These are phyloP conservation scores for Perccottus glenii DNA, from an alignment of 2,113 vertebrate genomes.

Conservation along the genomic window DNA sequence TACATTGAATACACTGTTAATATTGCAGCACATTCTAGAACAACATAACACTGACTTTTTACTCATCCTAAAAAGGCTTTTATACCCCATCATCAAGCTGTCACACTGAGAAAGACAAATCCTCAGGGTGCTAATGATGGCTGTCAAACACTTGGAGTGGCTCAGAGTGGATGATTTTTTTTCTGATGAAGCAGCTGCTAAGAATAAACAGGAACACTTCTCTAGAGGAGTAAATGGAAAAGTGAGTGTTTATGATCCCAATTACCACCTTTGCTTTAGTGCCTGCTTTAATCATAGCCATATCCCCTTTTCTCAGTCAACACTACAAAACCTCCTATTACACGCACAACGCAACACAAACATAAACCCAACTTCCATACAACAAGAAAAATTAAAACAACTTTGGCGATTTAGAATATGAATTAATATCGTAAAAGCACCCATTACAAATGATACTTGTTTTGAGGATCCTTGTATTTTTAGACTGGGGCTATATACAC, in stretches of 20 bases:
- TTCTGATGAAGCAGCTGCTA: conserved; percentile 49
- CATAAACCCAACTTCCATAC: conserved; percentile 13
- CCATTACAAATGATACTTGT: neutral
- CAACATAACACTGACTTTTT: no score
- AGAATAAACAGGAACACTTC: conserved; percentile 66
- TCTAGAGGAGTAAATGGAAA: conserved; percentile 72
- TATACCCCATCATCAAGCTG: no score
- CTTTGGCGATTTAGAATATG: conserved; percentile 1
- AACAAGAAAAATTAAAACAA: conserved; percentile 14
- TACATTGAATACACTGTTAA: no score
- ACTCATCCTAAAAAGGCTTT: no score
- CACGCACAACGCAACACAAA: conserved; percentile 36
- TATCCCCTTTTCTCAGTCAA: conserved; percentile 52
- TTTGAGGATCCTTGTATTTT: conserved; percentile 23
- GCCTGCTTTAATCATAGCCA: conserved; percentile 74
- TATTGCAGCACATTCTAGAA: no score
- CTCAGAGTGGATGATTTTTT: conserved; percentile 27
- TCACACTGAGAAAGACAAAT: no score
- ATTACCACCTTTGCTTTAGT: conserved; percentile 77
- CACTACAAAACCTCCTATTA: conserved; percentile 38
- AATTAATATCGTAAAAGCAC: neutral
- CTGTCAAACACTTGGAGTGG: conserved; percentile 17
- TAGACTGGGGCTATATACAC: conserved; percentile 22
- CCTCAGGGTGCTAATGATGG: neutral
- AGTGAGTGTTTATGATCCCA: conserved; percentile 80